A percentile compares a stretch with the other conserved stretches of the same genome.
Evolutionary conservation across 30 jellyfish, hydroid and myxozoan genomes (phyloP).

Genomic region (Turritopsis dohrnii): DNA sequence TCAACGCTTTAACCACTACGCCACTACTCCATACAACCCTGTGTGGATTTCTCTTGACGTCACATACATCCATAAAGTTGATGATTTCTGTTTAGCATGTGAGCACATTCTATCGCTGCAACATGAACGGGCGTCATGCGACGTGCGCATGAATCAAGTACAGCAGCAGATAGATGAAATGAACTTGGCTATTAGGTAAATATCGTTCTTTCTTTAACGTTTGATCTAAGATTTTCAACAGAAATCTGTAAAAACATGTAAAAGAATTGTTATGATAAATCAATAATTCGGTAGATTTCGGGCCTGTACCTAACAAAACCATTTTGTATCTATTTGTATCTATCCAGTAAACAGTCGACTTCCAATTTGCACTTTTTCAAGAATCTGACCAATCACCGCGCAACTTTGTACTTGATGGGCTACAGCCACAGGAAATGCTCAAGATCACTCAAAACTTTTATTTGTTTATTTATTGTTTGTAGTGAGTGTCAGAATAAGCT

Average conservation of each 20-base stretch:
- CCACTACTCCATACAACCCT: too few species aligned
- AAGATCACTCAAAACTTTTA: not conserved
- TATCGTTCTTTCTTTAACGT: too few species aligned
- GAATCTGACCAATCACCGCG: too few species aligned
- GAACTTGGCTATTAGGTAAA: constrained; percentile 31
- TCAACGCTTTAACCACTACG: too few species aligned
- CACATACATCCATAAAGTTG: not conserved
- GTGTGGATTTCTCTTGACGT: not conserved
- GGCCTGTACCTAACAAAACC: too few species aligned
- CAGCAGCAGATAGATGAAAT: constrained; percentile 40
- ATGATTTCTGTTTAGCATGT: constrained; percentile 45
- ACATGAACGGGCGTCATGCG: constrained; percentile 41
- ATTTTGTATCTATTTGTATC: not conserved
- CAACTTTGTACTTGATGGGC: too few species aligned
- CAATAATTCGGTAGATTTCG: too few species aligned
- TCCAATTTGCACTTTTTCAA: too few species aligned
- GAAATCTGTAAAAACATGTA: too few species aligned
- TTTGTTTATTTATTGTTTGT: not conserved
- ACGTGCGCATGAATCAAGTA: constrained; percentile 29
- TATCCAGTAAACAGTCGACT: not conserved
- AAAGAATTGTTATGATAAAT: too few species aligned
- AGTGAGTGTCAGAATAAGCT: constrained; percentile 31
- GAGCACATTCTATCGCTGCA: constrained; percentile 68
- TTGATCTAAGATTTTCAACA: too few species aligned
- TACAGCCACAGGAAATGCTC: not conserved